Conservation (phyloP, 1,140 invertebrate genomes). For the Nephotettix cincticeps region DNA sequence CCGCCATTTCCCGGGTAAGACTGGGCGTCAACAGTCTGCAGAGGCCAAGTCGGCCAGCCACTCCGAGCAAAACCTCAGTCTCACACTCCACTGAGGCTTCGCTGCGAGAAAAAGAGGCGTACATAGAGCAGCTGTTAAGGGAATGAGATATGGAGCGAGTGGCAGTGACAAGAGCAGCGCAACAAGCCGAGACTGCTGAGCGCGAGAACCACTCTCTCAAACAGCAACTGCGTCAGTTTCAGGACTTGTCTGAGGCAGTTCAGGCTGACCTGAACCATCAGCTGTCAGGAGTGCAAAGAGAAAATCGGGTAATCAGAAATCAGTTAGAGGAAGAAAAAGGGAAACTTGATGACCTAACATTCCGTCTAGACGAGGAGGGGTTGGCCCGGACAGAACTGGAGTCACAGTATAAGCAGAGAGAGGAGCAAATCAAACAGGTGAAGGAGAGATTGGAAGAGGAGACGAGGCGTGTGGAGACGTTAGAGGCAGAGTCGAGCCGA, state of each 20-base stretch:
- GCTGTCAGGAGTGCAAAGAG: conserved; percentile 58
- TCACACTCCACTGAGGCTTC: conserved; percentile 42
- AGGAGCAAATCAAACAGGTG: conserved; percentile 55
- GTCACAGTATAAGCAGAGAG: conserved; percentile 51
- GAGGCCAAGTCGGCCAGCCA: too few relatives aligned
- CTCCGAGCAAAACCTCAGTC: too few relatives aligned
- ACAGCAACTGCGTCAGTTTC: conserved; percentile 51
- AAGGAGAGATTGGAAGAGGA: conserved; percentile 50
- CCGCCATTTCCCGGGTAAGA: conserved; percentile 60
- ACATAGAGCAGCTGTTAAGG: conserved; percentile 85
- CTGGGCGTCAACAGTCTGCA: conserved; percentile 56
- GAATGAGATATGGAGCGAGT: conserved; percentile 87
- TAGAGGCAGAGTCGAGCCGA: conserved; percentile 54
- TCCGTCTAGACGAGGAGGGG: conserved; percentile 87
- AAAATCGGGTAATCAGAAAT: conserved; percentile 62
- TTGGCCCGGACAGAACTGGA: conserved; percentile 74
- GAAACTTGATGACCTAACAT: conserved; percentile 89
- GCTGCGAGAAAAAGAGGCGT: conserved; percentile 88
- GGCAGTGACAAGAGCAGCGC: conserved; percentile 71
- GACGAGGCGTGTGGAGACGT: conserved; percentile 48
- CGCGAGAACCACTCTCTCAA: conserved; percentile 50
- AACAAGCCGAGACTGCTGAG: conserved; percentile 68
- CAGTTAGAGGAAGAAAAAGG: conserved; percentile 83
- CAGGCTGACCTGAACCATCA: conserved; percentile 45
- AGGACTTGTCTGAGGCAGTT: conserved; percentile 44